Base-by-base conservation (phyloP, 2,797 vertebrate species). In the Ataeniobius toweri region DNA sequence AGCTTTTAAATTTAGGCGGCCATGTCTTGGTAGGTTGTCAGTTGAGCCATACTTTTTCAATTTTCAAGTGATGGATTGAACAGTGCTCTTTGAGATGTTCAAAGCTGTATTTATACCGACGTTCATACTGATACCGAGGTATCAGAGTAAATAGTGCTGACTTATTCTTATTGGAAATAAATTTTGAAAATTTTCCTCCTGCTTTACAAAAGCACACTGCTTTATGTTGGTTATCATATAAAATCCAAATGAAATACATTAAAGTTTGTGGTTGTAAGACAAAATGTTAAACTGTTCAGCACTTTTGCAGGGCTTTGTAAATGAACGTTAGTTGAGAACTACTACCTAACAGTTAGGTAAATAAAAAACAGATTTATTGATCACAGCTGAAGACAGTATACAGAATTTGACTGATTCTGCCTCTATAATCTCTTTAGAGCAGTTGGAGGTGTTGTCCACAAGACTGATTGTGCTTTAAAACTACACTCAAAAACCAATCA, bases 401-500 rank as follows among this genome's bases (percentile, higher is more conserved):
- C 2, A 48, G 65, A 3, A 75, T 46, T 10, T 76, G n/a, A 63
- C 39, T 44, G 2, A n/a, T 7, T 69, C 26, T 69, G 67, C 6
- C 67, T 69, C 12, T 44, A 69, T 12, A 26, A 48, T 69, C 41
- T 14, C 48, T 16, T 69, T 53, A 56, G 71, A 41, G n/a, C 71
- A 41, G 53, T 59, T 73, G 2, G 36, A 73, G 63, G 20, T 44
- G 63, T 44, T 65, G 39, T 76, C 50, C 1, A 46, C 71, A 44
- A 28, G 73, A 76, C 84, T n/a, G n/a, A 79, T 79, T 61, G 28
- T 56, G 48, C 74, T 83, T 82, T 48, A 75, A 79, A 89, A 85
- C 51, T 76, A 74, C 76, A 76, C 88, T 91, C 84, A 89, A 88
- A 92, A 91, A 73, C 48, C 80, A 75, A 89, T 90, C 77, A 84